These are phyloP conservation scores for Liopterus haemorrhoidalis DNA, from an alignment of 2,888 invertebrate species.

Conservation along the genomic window DNA sequence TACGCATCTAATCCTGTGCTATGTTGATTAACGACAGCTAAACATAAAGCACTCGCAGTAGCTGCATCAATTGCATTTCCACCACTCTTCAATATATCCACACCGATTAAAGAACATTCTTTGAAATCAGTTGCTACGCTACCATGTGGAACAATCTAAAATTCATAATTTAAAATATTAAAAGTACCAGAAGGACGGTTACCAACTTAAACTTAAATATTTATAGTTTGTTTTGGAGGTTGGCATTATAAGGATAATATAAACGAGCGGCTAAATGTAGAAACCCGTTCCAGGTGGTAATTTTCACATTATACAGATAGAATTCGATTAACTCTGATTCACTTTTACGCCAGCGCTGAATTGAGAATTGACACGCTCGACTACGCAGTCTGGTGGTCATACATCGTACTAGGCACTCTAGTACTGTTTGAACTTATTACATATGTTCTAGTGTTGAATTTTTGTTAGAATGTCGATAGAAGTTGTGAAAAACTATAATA, in stretches of 20 bases:
- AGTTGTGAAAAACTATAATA: too few relatives aligned
- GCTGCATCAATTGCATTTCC: slow-evolving; percentile 77
- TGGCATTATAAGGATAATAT: too few relatives aligned
- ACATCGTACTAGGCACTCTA: too few relatives aligned
- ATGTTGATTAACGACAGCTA: slow-evolving; percentile 67
- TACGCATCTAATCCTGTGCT: slow-evolving; percentile 73
- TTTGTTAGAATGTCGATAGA: too few relatives aligned
- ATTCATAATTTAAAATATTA: slow-evolving; percentile 18
- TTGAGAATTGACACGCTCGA: too few relatives aligned
- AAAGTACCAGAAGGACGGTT: too few relatives aligned
- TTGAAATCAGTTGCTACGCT: slow-evolving; percentile 65
- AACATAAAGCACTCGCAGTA: slow-evolving; percentile 66
- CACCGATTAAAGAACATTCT: slow-evolving; percentile 67
- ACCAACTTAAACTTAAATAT: too few relatives aligned
- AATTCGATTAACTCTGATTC: slow-evolving; percentile 1
- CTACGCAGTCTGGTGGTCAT: too few relatives aligned
- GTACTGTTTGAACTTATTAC: too few relatives aligned
- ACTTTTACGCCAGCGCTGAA: too few relatives aligned
- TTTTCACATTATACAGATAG: slow-evolving; percentile 1
- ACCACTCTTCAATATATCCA: slow-evolving; percentile 58
- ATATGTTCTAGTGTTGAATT: too few relatives aligned
- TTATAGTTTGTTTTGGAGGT: too few relatives aligned
- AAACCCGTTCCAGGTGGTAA: not conserved
- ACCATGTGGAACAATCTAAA: slow-evolving; percentile 65
- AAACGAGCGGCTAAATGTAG: slow-evolving; percentile 1